Percentiles rank a stretch among this genome's conserved stretches.
Conservation (phyloP, 2,888 invertebrate genomes). For the Scaptomyza cyrtandrae region DNA sequence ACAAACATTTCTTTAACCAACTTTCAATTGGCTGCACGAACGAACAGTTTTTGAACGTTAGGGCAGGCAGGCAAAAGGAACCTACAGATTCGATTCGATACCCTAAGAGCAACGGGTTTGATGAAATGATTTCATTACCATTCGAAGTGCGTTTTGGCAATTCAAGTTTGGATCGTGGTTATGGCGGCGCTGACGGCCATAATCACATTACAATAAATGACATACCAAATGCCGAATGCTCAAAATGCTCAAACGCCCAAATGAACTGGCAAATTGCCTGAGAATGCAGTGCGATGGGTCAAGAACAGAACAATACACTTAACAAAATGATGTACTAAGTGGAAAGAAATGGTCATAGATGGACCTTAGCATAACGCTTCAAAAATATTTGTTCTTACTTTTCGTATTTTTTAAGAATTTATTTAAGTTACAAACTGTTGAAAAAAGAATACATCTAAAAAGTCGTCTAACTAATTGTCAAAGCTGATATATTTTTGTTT, state of each 20-base stretch:
- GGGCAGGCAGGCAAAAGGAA: conserved; percentile 9
- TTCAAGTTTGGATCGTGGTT: conserved; percentile 48
- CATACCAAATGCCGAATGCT: conserved; percentile 3
- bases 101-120: conserved; percentile 50
- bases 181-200: conserved; percentile 44
- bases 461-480: no score
- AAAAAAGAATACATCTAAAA: no score
- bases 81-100: conserved; percentile 15
- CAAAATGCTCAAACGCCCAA: not conserved
- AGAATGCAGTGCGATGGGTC: conserved; percentile 12
- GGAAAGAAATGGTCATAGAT: not conserved
- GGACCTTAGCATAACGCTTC: no score
- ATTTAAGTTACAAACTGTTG: no score
- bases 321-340: not conserved
- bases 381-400: no score
- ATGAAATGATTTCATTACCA: conserved; percentile 77
- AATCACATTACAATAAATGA: conserved; percentile 17
- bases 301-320: not conserved
- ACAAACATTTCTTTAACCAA: conserved; percentile 50
- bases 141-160: conserved; percentile 55
- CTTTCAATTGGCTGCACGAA: conserved; percentile 63
- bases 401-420: no score
- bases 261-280: conserved; percentile 27
- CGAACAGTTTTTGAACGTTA: conserved; percentile 12
- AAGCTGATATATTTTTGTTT: no score